These are phyloP conservation scores for Eptesicus fuscus DNA, from an alignment of 2,113 vertebrate genomes.

Conservation along the genomic window DNA sequence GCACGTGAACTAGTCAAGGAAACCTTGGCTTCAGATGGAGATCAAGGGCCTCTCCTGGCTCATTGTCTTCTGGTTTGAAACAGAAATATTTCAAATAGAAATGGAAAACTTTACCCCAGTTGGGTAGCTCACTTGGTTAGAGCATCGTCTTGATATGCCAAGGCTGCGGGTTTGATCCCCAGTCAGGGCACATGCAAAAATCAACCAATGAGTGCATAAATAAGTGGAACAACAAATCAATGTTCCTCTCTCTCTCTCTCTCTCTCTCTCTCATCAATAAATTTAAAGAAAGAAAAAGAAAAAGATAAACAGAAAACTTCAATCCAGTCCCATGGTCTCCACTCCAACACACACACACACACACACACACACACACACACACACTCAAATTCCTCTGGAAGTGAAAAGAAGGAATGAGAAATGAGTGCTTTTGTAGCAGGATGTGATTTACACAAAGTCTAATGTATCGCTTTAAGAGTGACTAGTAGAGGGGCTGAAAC, in stretches of 20 bases:
- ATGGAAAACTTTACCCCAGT: neutral
- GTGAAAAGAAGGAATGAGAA: neutral
- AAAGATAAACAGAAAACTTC: neutral
- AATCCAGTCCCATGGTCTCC: neutral
- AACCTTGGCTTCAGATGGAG: neutral
- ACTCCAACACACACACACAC: neutral
- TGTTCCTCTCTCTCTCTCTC: too few species aligned
- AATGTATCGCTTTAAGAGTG: neutral
- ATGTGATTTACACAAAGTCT: neutral
- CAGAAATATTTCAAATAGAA: neutral
- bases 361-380: neutral
- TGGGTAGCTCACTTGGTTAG: too few species aligned
- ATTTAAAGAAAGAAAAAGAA: neutral
- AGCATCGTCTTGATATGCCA: too few species aligned
- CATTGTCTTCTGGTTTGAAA: neutral
- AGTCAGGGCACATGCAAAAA: too few species aligned
- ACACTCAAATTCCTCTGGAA: neutral
- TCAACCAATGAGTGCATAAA: too few species aligned
- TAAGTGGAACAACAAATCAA: too few species aligned
- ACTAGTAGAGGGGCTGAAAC: neutral
- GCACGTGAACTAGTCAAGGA: neutral
- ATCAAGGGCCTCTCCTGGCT: neutral
- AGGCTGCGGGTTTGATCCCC: too few species aligned
- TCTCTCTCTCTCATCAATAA: too few species aligned
- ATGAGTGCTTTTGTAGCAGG: neutral